Conservation (phyloP, 2,113 vertebrate species). For the Platycercus adscitus region DNA sequence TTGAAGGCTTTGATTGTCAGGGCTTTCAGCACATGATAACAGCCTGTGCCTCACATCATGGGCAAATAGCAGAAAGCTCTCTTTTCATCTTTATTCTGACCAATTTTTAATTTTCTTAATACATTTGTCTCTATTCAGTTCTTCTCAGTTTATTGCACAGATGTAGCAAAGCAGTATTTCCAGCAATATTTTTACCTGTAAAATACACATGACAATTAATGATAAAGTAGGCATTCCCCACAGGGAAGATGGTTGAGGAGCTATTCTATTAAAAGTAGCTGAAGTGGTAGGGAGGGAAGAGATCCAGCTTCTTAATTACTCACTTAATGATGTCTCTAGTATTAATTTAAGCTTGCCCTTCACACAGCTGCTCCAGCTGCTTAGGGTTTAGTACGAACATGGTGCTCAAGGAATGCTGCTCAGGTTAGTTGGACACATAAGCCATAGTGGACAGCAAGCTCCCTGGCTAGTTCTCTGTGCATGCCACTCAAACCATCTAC, state of each 20-base stretch:
- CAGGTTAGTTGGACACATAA: rapidly evolving
- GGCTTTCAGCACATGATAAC: background rate
- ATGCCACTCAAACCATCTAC: background rate
- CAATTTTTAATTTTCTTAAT: background rate
- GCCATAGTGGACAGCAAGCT: background rate
- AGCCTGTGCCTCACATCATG: background rate
- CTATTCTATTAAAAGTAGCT: background rate
- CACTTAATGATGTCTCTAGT: background rate
- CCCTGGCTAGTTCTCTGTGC: background rate
- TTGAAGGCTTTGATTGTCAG: background rate
- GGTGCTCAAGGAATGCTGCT: background rate
- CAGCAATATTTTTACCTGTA: background rate
- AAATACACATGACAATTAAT: background rate
- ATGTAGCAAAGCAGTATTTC: background rate
- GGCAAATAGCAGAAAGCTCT: background rate
- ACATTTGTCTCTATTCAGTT: background rate
- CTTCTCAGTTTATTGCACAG: background rate
- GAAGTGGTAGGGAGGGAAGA: background rate
- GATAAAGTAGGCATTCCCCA: background rate
- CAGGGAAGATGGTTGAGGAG: background rate
- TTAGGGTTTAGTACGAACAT: background rate
- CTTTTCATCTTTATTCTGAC: background rate
- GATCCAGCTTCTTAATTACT: background rate
- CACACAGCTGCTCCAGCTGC: background rate
- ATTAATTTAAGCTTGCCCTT: background rate